Conservation (phyloP, 2,797 vertebrate genomes). For the Furcifer pardalis region DNA sequence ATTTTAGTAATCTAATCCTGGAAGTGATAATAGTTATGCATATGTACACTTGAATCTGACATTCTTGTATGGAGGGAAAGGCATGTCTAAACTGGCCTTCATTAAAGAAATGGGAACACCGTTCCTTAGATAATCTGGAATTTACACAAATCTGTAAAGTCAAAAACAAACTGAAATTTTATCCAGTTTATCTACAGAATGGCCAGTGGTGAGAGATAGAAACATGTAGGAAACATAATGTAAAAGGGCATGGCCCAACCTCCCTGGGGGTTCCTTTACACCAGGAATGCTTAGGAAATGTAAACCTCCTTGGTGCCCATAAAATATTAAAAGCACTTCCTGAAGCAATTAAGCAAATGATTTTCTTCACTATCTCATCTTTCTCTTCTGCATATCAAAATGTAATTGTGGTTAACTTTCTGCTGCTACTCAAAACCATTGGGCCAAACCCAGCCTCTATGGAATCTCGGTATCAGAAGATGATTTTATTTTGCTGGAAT, state of each 20-base stretch:
- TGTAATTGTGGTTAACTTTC: slow-evolving; percentile 58
- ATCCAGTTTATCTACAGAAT: not conserved
- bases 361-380: slow-evolving; percentile 58
- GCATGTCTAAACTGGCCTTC: not conserved
- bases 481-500: accelerated
- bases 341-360: slow-evolving; percentile 63
- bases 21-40: not conserved
- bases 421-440: not conserved
- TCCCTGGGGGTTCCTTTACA: slow-evolving; percentile 31
- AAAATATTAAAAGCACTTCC: slow-evolving; percentile 66
- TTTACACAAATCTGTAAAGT: slow-evolving; percentile 1
- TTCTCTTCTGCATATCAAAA: slow-evolving; percentile 48
- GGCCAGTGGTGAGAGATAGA: slow-evolving; percentile 32
- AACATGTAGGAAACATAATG: slow-evolving; percentile 37
- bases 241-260: slow-evolving; percentile 53
- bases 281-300: not conserved
- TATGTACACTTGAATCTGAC: not conserved
- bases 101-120: too few species aligned
- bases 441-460: not conserved
- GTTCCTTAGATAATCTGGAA: not conserved
- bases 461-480: not conserved
- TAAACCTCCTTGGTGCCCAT: slow-evolving; percentile 47
- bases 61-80: not conserved
- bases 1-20: not conserved
- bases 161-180: not conserved